These are phyloP conservation scores for Colossoma macropomum DNA, from an alignment of 2,113 vertebrate genomes.

Conservation along the genomic window DNA sequence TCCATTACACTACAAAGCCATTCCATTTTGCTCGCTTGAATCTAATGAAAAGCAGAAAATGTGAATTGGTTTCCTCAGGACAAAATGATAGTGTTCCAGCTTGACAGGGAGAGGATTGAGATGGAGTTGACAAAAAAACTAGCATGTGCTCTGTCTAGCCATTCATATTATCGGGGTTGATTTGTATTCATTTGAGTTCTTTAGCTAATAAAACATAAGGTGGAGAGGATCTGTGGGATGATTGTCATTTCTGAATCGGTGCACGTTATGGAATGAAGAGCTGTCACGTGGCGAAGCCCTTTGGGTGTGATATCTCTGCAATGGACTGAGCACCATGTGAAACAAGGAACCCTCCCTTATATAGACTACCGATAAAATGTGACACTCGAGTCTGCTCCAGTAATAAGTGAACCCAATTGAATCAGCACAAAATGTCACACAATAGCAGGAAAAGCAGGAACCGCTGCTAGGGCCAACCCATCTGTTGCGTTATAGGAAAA, in stretches of 20 bases:
- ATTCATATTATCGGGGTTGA: conserved; percentile 40
- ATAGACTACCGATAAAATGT: conserved; percentile 38
- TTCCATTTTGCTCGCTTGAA: conserved; percentile 22
- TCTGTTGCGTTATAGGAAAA: not conserved
- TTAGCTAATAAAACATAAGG: conserved; percentile 40
- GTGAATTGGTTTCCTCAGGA: conserved; percentile 4
- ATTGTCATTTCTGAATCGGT: conserved; percentile 49
- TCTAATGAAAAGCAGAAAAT: conserved; percentile 30
- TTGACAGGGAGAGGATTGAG: conserved; percentile 36
- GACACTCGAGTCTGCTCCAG: not conserved
- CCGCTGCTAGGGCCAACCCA: not conserved
- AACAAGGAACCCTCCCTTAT: conserved; percentile 30
- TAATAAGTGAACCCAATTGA: conserved; percentile 32
- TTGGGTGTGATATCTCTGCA: conserved; percentile 13
- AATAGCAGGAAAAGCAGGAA: not conserved
- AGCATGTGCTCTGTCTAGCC: conserved; percentile 25
- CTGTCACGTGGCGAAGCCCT: conserved; percentile 15
- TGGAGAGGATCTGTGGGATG: conserved; percentile 4
- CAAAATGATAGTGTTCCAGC: conserved; percentile 14
- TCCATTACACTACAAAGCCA: not conserved
- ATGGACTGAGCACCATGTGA: conserved; percentile 36
- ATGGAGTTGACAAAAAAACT: conserved; percentile 17
- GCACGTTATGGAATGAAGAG: conserved; percentile 17
- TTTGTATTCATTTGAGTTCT: conserved; percentile 49
- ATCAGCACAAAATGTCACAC: conserved; percentile 13